Evolutionary conservation across 2,888 invertebrate species (phyloP).

Genomic region (Polietes domitor): DNA sequence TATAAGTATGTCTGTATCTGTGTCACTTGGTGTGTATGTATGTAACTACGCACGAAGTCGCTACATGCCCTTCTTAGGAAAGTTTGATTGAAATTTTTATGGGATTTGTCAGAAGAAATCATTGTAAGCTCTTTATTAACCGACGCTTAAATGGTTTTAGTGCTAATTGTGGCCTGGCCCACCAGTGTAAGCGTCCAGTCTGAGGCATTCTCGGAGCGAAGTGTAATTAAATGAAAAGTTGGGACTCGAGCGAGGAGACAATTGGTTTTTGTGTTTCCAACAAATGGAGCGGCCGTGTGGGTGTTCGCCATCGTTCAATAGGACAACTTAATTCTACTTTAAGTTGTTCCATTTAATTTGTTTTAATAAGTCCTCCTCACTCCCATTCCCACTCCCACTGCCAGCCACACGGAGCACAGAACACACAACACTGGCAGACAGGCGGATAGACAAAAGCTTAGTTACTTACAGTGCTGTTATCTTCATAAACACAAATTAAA

Average conservation of each 20-base stretch:
- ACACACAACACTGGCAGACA: background rate
- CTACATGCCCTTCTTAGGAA: background rate
- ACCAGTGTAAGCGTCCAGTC: constrained; percentile 36
- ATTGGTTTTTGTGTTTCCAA: constrained; percentile 11
- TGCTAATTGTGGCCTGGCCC: constrained; percentile 54
- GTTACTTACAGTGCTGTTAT: constrained; percentile 50
- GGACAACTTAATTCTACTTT: constrained; percentile 59
- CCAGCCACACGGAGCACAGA: background rate
- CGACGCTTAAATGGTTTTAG: constrained; percentile 49
- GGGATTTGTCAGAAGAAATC: constrained; percentile 49
- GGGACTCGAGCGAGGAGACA: background rate
- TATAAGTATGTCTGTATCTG: background rate
- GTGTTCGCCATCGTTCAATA: constrained; percentile 24
- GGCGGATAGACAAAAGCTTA: background rate
- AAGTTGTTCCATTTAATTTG: constrained; percentile 64
- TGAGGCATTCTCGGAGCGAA: constrained; percentile 2
- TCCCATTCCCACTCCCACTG: constrained; percentile 34
- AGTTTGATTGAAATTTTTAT: constrained; percentile 55
- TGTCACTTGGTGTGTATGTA: background rate
- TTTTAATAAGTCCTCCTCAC: constrained; percentile 44
- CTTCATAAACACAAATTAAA: constrained; percentile 62
- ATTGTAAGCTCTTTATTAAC: constrained; percentile 49
- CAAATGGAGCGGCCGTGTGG: background rate
- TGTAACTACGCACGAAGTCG: background rate
- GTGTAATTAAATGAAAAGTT: constrained; percentile 57